Percentiles rank a stretch among this genome's conserved stretches.
These are phyloP conservation scores for Lithophane semibrunnea DNA, from an alignment of 2,888 invertebrate genomes.

Conservation along the genomic window DNA sequence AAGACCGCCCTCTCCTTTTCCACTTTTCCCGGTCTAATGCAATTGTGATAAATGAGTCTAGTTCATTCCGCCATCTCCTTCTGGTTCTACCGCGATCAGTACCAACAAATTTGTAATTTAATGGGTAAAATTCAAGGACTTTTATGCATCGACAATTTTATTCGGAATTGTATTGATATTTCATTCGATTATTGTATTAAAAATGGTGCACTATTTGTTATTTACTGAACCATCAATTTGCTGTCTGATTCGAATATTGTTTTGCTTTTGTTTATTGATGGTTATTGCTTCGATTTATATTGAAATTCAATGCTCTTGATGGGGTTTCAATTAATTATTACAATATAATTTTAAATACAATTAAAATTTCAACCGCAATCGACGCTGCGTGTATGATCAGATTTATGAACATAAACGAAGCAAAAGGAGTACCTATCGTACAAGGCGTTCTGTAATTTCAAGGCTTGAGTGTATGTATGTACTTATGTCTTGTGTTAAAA, in stretches of 20 bases:
- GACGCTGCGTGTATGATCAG: not conserved
- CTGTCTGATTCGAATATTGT: conserved; percentile 36
- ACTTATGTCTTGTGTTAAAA: not conserved
- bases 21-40: too few relatives aligned
- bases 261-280: conserved; percentile 36
- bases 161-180: conserved; percentile 36
- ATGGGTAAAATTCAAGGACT: conserved; percentile 1
- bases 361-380: not conserved
- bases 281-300: conserved; percentile 29
- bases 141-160: conserved; percentile 19
- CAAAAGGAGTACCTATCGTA: too few relatives aligned
- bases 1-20: not conserved
- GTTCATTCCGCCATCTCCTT: not conserved
- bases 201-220: conserved; percentile 29
- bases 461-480: not conserved
- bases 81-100: too few relatives aligned
- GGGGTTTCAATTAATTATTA: not conserved
- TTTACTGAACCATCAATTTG: conserved; percentile 39
- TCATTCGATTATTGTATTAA: conserved; percentile 29
- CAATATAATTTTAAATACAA: not conserved
- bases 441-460: not conserved
- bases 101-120: not conserved
- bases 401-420: not conserved
- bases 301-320: conserved; percentile 29
- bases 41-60: not conserved